phyloP scores from a whole-genome alignment of 2,888 invertebrate species.

The Hymenopus coronatus region DNA sequence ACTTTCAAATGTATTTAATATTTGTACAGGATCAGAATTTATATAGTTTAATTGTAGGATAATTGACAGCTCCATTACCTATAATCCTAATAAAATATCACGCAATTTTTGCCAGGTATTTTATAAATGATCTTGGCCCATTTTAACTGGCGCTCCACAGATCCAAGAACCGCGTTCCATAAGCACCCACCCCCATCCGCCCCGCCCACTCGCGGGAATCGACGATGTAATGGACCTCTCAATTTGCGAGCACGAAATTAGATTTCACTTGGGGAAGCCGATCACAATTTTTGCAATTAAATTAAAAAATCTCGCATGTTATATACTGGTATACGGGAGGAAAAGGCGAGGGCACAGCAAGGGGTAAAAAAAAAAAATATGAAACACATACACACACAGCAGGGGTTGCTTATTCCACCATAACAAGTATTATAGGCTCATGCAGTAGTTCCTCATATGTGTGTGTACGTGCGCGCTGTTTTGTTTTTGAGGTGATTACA shows the following conservation, averaged over 20 bases:
- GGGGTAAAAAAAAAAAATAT: not conserved
- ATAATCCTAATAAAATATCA: too few species aligned
- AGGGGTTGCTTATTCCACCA: not conserved
- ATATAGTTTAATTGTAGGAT: too few species aligned
- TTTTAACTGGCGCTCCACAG: not conserved
- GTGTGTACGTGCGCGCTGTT: not conserved
- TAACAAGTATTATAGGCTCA: not conserved
- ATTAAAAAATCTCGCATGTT: constrained; percentile 10
- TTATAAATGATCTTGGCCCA: not conserved
- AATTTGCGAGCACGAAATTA: constrained; percentile 12
- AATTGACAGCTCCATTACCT: too few species aligned
- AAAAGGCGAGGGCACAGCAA: not conserved
- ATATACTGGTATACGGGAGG: not conserved
- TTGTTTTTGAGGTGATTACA: not conserved
- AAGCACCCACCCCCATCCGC: not conserved
- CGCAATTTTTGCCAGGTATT: too few species aligned
- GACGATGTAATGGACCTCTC: constrained; percentile 15
- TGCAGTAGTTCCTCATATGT: not conserved
- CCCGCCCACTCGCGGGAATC: not conserved
- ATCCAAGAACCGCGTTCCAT: not conserved
- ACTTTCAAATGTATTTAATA: too few species aligned
- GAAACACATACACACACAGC: not conserved
- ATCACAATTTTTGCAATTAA: constrained; percentile 17
- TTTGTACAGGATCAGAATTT: too few species aligned
- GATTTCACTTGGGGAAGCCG: constrained; percentile 16